Base-by-base conservation (phyloP, 2,797 vertebrate genomes). In the Muscicapa striata region DNA sequence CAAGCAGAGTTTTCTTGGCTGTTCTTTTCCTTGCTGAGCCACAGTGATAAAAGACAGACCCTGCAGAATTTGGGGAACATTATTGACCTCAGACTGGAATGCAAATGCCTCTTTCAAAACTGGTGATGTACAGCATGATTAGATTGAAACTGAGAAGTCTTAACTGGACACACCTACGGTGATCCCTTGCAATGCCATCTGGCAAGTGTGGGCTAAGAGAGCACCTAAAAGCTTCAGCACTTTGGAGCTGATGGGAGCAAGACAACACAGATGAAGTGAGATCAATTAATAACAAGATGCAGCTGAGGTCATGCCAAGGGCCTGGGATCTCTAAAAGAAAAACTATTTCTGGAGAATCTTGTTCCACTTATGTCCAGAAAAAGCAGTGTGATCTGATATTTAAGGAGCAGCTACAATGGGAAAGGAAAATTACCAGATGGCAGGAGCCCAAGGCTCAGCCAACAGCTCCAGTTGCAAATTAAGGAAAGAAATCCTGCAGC, bases 11-110 rank as follows among this genome's bases (percentile, higher is more conserved):
- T 91, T 87, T 61, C 78, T 79, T 84, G 67, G 40, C 27, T 90
- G 67, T 66, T 34, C 34, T 93, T 66, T 76, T 51, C 61, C 77
- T 78, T 67, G 32, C 62, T 92, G 57, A 92, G 72, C 34, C 58
- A 73, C 29, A 36, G n/a, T 69, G 66, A 92, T 19, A 72, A 57
- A 76, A 78, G 40, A 69, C 21, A 84, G 38, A 46, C 18, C 23
- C 52, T 67, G 52, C 34, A 87, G 61, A 89, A 82, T 49, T 1
- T 82, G 41, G 59, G 66, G 27, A 79, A 73, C 1, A 0, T 67
- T 63, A 67, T 0, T 73, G 77, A 70, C 49, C 45, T 69, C 45
- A 61, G 30, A 22, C 57, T 87, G 49, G 63, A 90, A 94, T 73
- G 84, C 27, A 89, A 89, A 88, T 24, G 21, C 6, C 40, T 91